A percentile compares a stretch with the other conserved stretches of the same genome.
Evolutionary conservation across 2,888 invertebrate genomes (phyloP).

Genomic region (Thymelicus lineola): DNA sequence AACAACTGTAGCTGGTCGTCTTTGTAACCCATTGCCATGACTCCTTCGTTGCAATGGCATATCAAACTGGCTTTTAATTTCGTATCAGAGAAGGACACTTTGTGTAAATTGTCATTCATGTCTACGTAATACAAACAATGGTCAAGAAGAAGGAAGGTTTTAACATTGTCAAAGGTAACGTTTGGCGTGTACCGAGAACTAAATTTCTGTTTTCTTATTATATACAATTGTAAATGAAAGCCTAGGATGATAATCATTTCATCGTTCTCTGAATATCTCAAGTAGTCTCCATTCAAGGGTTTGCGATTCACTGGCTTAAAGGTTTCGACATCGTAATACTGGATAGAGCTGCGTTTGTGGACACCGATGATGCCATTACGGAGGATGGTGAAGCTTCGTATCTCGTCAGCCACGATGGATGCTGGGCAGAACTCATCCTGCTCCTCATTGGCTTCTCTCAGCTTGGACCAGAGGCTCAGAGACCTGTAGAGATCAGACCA

Average conservation of each 20-base stretch:
- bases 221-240: slow-evolving; percentile 53
- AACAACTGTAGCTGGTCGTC: slow-evolving; percentile 53
- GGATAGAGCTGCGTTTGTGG: slow-evolving; percentile 56
- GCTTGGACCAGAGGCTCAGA: slow-evolving; percentile 61
- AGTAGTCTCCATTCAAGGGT: slow-evolving; percentile 56
- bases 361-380: slow-evolving; percentile 60
- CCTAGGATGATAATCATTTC: slow-evolving; percentile 52
- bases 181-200: slow-evolving; percentile 44
- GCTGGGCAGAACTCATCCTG: slow-evolving; percentile 67
- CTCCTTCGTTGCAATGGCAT: slow-evolving; percentile 44
- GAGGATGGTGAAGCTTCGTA: slow-evolving; percentile 57
- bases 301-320: slow-evolving; percentile 49
- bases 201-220: slow-evolving; percentile 52
- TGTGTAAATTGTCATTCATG: slow-evolving; percentile 56
- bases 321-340: slow-evolving; percentile 62
- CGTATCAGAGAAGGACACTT: slow-evolving; percentile 23
- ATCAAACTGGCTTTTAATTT: neutral
- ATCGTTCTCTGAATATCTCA: slow-evolving; percentile 61
- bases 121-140: slow-evolving; percentile 56
- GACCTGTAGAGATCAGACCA: slow-evolving; percentile 69
- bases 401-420: slow-evolving; percentile 55
- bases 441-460: slow-evolving; percentile 54
- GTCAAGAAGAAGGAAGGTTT: slow-evolving; percentile 55
- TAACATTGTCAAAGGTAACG: slow-evolving; percentile 55
- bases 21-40: slow-evolving; percentile 59